phyloP scores from a whole-genome alignment of 2,797 vertebrate genomes.

The Phataginus tetradactyla region DNA sequence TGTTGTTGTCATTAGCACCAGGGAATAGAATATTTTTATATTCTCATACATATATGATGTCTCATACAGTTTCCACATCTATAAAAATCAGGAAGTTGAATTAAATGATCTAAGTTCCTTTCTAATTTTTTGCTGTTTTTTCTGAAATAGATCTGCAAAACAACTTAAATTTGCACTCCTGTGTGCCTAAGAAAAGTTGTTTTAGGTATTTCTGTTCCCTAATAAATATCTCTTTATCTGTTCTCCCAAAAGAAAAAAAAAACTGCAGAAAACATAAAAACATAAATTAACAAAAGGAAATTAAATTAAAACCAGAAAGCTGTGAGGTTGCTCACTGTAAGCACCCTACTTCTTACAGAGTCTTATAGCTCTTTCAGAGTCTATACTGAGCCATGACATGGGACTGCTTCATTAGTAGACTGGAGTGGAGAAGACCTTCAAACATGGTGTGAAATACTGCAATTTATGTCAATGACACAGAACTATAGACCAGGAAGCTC shows the following conservation, averaged over 20 bases:
- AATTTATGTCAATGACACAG: background rate
- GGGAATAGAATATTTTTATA: background rate
- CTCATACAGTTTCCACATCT: constrained; percentile 34
- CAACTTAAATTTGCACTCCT: background rate
- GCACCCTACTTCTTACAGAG: background rate
- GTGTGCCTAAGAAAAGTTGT: background rate
- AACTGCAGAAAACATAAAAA: background rate
- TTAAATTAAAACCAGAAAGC: background rate
- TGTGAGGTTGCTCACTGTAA: background rate
- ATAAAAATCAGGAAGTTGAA: constrained; percentile 41
- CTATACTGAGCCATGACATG: background rate
- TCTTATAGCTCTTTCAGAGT: background rate
- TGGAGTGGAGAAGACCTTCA: background rate
- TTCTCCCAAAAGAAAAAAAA: background rate
- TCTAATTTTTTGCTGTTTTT: background rate
- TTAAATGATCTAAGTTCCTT: constrained; percentile 27
- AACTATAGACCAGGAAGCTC: background rate
- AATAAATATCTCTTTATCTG: background rate
- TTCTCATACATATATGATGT: background rate
- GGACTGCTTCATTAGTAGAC: background rate
- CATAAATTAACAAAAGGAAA: background rate
- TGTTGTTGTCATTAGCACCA: background rate
- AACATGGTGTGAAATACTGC: background rate
- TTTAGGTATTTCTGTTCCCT: background rate
- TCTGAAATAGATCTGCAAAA: constrained; percentile 31